phyloP scores from a whole-genome alignment of 1,140 invertebrate genomes.

The Bombus waltoni region DNA sequence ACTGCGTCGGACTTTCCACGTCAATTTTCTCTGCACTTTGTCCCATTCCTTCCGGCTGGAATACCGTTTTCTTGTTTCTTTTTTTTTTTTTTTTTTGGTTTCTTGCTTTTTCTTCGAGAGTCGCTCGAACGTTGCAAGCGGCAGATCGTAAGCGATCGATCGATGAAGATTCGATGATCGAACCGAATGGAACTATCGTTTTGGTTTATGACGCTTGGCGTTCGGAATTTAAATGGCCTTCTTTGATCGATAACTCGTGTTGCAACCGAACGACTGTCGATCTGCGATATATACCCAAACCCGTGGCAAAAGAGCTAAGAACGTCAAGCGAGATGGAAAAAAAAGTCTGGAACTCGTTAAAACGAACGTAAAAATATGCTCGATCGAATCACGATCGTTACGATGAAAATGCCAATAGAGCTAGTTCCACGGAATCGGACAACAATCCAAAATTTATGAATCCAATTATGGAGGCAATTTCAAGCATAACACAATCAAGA shows the following conservation, averaged over 20 bases:
- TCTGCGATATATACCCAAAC: too few relatives aligned
- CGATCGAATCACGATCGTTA: neutral
- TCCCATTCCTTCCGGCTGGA: constrained; percentile 26
- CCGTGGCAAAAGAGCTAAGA: too few relatives aligned
- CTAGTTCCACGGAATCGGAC: too few relatives aligned
- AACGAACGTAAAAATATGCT: neutral
- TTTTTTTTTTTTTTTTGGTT: neutral
- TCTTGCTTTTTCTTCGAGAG: neutral
- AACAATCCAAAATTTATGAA: too few relatives aligned
- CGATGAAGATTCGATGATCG: neutral
- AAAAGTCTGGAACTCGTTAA: neutral
- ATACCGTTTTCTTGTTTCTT: neutral
- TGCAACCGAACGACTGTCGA: too few relatives aligned
- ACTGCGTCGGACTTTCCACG: constrained; percentile 63
- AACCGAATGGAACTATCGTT: too few relatives aligned
- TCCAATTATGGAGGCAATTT: neutral
- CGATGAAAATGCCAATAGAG: neutral
- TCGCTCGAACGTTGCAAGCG: too few relatives aligned
- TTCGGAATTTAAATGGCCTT: too few relatives aligned
- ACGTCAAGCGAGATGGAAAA: too few relatives aligned
- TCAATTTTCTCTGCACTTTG: constrained; percentile 52
- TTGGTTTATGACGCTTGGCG: too few relatives aligned
- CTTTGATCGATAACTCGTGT: too few relatives aligned
- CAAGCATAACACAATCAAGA: neutral
- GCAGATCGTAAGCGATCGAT: neutral